Percentiles rank a stretch among this genome's conserved stretches.
Conservation (phyloP, 2,888 invertebrate genomes). For the Tetanocera ferruginea region DNA sequence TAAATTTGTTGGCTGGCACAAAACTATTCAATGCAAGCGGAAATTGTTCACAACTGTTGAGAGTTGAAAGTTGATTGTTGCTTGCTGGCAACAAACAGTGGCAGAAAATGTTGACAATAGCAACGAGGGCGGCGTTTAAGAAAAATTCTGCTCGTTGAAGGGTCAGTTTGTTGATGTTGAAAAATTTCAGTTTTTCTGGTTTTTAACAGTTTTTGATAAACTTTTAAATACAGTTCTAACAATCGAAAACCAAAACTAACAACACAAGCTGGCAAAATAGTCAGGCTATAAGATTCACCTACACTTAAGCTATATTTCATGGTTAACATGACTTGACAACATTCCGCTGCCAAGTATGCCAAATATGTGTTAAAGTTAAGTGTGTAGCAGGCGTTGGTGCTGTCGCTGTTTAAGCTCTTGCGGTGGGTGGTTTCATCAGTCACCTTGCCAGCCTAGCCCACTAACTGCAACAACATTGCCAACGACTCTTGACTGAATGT, state of each 20-base stretch:
- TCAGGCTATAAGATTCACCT: neutral
- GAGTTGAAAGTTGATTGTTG: neutral
- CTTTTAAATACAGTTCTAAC: neutral
- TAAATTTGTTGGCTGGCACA: conserved; percentile 8
- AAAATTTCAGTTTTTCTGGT: neutral
- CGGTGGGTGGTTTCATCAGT: neutral
- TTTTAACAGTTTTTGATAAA: neutral
- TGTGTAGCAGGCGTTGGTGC: neutral
- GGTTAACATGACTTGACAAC: conserved; percentile 65
- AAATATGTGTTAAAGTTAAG: conserved; percentile 44
- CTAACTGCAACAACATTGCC: neutral
- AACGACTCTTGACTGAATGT: conserved; percentile 31
- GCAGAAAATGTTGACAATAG: neutral
- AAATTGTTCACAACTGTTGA: neutral
- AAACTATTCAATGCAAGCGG: conserved; percentile 11
- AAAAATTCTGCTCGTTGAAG: neutral
- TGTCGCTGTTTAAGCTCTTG: neutral
- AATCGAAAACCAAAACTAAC: neutral
- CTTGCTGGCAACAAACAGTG: neutral
- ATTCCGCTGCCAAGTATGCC: conserved; percentile 62
- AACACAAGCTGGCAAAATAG: too few relatives aligned
- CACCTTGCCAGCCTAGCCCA: neutral
- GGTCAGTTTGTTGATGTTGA: neutral
- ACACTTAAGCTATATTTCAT: conserved; percentile 56
- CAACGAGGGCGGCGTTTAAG: neutral